phyloP scores from a whole-genome alignment of 2,113 vertebrate genomes.

The Scartelaos histophorus region DNA sequence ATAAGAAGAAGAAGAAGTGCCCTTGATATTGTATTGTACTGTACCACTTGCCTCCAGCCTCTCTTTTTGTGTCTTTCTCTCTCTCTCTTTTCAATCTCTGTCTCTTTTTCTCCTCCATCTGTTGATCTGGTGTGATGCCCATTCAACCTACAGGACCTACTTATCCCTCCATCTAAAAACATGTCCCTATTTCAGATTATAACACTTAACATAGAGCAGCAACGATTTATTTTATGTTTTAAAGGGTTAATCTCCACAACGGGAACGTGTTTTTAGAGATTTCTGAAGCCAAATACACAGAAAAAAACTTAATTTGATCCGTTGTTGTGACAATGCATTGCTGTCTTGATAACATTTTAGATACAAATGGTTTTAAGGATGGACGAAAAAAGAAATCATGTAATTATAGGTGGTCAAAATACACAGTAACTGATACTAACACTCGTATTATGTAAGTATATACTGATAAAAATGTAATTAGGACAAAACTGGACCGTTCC shows the following conservation, averaged over 20 bases:
- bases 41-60: background rate
- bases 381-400: too few species aligned
- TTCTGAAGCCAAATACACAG: background rate
- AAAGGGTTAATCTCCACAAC: background rate
- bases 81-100: too few species aligned
- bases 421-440: too few species aligned
- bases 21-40: background rate
- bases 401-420: too few species aligned
- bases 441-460: too few species aligned
- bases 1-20: background rate
- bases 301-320: background rate
- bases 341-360: too few species aligned
- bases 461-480: too few species aligned
- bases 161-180: background rate
- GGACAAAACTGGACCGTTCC: too few species aligned
- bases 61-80: background rate
- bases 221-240: background rate
- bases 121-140: slow-evolving; percentile 1
- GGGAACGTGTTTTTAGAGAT: background rate
- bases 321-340: too few species aligned
- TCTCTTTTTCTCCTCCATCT: background rate
- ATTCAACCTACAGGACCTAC: background rate
- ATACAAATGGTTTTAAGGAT: too few species aligned
- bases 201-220: background rate
- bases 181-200: background rate